phyloP scores from a whole-genome alignment of 2,888 invertebrate genomes.

The Allygus modestus region DNA sequence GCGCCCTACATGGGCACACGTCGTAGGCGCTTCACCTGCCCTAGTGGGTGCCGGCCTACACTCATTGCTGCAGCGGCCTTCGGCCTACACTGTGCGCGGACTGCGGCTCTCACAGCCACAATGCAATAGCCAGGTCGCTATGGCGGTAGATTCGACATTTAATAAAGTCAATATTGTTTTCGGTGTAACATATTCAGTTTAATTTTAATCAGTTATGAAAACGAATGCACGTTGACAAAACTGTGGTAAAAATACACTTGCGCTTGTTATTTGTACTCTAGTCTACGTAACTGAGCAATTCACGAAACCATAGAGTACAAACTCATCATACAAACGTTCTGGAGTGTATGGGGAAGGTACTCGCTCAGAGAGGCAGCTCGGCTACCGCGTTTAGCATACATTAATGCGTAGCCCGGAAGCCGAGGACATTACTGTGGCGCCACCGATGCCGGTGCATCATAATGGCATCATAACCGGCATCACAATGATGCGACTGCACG shows the following conservation, averaged over 20 bases:
- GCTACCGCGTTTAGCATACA: neutral
- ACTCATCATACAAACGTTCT: neutral
- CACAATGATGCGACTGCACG: conserved; percentile 10
- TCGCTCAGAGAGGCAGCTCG: neutral
- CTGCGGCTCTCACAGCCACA: neutral
- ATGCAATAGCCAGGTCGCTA: too few species aligned
- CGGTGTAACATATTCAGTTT: too few species aligned
- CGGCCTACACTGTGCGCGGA: neutral
- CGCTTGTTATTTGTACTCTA: too few species aligned
- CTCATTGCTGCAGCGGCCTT: neutral
- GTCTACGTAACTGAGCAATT: too few species aligned
- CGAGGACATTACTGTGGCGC: neutral
- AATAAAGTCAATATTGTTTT: too few species aligned
- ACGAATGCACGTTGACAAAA: too few species aligned
- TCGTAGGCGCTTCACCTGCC: neutral
- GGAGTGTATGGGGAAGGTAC: neutral
- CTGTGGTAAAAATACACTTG: too few species aligned
- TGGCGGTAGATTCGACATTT: too few species aligned
- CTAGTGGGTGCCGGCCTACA: neutral
- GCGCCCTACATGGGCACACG: neutral
- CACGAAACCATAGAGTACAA: too few species aligned
- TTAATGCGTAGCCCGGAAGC: conserved; percentile 13
- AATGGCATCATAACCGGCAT: conserved; percentile 1
- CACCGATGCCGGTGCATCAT: neutral
- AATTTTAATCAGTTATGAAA: too few species aligned